Percentiles rank a stretch among this genome's conserved stretches.
phyloP scores from a whole-genome alignment of 2,113 vertebrate genomes.

The Micronycteris hirsuta region DNA sequence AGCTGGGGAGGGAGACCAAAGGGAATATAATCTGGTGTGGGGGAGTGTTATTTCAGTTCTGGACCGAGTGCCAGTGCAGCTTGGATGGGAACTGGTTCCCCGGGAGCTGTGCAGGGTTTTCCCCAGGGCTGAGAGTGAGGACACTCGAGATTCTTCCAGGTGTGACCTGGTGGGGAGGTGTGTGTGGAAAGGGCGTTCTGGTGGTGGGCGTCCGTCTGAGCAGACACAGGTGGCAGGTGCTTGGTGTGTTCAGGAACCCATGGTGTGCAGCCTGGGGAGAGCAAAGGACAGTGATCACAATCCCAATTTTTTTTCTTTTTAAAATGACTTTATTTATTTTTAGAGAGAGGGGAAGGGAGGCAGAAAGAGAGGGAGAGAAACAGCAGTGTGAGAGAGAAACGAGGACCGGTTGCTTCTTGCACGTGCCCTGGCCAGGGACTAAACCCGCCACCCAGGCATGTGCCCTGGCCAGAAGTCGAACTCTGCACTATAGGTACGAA shows the following conservation, averaged over 20 bases:
- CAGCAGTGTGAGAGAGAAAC: too few species aligned
- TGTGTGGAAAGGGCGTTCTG: neutral
- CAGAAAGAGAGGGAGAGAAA: too few species aligned
- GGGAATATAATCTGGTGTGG: too few species aligned
- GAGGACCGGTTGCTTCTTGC: too few species aligned
- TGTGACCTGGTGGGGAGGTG: neutral
- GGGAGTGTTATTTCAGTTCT: neutral
- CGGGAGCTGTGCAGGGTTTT: neutral
- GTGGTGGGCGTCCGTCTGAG: fast-evolving
- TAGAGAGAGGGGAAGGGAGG: too few species aligned
- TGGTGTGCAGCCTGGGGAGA: neutral
- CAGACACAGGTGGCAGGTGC: neutral
- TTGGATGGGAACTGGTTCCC: neutral
- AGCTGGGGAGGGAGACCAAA: fast-evolving
- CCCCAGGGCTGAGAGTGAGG: neutral
- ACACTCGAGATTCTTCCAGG: neutral
- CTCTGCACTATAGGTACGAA: neutral
- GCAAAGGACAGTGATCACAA: neutral
- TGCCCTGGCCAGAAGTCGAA: too few species aligned
- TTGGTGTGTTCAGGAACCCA: neutral
- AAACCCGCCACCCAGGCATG: too few species aligned
- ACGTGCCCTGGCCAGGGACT: too few species aligned
- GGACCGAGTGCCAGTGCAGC: neutral
- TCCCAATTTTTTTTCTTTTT: neutral
- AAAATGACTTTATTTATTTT: too few species aligned